A percentile compares a stretch with the other conserved stretches of the same genome.
phyloP scores from a whole-genome alignment of 1,140 invertebrate genomes.

The Trachymyrmex septentrionalis region DNA sequence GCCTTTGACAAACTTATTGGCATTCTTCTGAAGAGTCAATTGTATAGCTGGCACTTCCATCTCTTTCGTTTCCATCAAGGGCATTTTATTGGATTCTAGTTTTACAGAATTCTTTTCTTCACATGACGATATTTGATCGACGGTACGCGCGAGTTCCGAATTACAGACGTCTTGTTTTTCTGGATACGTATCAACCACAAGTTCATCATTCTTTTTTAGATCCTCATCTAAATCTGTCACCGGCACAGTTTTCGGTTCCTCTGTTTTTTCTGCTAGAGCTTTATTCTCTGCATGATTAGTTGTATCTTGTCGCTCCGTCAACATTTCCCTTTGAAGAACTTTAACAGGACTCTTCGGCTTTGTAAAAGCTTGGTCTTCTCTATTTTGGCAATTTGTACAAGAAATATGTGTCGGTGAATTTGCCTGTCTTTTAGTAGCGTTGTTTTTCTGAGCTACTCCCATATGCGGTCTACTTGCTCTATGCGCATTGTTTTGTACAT shows the following conservation, averaged over 20 bases:
- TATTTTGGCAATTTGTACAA: conserved; percentile 72
- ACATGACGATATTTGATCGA: background rate
- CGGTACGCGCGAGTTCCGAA: background rate
- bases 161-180: conserved; percentile 14
- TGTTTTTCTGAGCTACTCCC: conserved; percentile 77
- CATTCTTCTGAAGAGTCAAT: conserved; percentile 35
- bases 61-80: conserved; percentile 41
- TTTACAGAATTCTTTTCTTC: conserved; percentile 40
- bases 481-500: conserved; percentile 61
- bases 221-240: conserved; percentile 79
- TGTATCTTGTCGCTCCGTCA: conserved; percentile 54
- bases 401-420: conserved; percentile 75
- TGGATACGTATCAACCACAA: conserved; percentile 6
- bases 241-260: conserved; percentile 72
- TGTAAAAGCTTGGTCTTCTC: conserved; percentile 34
- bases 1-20: conserved; percentile 14
- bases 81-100: conserved; percentile 31
- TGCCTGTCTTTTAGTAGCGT: conserved; percentile 73
- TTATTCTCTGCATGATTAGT: conserved; percentile 61
- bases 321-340: conserved; percentile 73
- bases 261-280: conserved; percentile 31
- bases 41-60: conserved; percentile 38
- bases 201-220: conserved; percentile 57
- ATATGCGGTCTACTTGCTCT: conserved; percentile 68
- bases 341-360: conserved; percentile 77